Evolutionary conservation across 2,797 vertebrate species (phyloP).

Genomic region (Graptemys geographica): DNA sequence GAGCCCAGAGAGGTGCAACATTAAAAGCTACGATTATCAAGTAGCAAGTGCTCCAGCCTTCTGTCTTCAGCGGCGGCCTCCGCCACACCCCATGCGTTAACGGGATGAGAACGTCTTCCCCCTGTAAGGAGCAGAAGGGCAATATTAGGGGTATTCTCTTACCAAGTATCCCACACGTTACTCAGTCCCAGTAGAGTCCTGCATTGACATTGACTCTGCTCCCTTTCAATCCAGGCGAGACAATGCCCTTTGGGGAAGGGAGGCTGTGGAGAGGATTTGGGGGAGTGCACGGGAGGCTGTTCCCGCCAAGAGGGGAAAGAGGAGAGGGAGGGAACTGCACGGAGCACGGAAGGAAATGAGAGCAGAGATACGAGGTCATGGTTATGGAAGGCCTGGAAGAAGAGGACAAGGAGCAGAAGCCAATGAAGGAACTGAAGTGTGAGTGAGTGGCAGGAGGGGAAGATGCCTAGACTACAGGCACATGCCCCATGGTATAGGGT

Average conservation of each 20-base stretch:
- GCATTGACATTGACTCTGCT: neutral
- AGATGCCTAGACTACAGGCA: neutral
- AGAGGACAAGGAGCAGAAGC: too few species aligned
- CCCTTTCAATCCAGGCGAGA: neutral
- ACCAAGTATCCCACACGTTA: neutral
- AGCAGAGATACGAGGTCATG: neutral
- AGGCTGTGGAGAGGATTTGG: neutral
- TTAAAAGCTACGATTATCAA: conserved; percentile 79
- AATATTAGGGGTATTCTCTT: conserved; percentile 15
- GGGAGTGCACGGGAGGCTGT: neutral
- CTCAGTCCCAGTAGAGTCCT: neutral
- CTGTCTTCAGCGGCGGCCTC: conserved; percentile 48
- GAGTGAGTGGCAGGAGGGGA: neutral
- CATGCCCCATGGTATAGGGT: neutral
- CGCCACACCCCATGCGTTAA: conserved; percentile 60
- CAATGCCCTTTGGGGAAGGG: too few species aligned
- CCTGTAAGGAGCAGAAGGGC: conserved; percentile 75
- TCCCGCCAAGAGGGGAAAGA: neutral
- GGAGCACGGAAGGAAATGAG: neutral
- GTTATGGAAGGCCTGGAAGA: neutral
- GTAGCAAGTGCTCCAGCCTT: conserved; percentile 79
- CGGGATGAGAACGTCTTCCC: conserved; percentile 93
- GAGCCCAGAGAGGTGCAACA: conserved; percentile 81
- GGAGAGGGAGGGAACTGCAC: neutral
- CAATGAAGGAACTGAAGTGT: neutral